A percentile compares a stretch with the other conserved stretches of the same genome.
These are phyloP conservation scores for Protophormia terraenovae DNA, from an alignment of 2,888 invertebrate genomes.

Conservation along the genomic window DNA sequence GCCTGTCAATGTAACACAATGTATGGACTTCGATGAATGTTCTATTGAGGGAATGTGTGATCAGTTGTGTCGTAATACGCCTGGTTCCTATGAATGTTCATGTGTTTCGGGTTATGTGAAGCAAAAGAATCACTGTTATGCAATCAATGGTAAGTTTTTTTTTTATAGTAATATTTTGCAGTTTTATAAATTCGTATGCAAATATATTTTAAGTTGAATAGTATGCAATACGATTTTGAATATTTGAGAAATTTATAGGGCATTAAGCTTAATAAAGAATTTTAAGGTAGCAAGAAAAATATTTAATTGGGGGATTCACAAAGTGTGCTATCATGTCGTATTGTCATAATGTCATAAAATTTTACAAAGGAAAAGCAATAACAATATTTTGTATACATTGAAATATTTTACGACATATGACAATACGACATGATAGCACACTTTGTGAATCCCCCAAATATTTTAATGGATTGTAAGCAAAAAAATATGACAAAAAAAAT, in stretches of 20 bases:
- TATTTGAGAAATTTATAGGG: neutral
- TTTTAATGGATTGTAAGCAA: too few species aligned
- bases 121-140: slow-evolving; percentile 84
- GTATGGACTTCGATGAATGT: slow-evolving; percentile 91
- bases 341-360: too few species aligned
- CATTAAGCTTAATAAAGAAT: neutral
- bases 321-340: too few species aligned
- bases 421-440: too few species aligned
- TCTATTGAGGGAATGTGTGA: slow-evolving; percentile 86
- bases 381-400: too few species aligned
- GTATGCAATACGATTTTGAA: neutral
- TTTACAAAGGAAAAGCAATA: too few species aligned
- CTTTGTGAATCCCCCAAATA: too few species aligned
- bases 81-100: slow-evolving; percentile 86
- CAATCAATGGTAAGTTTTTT: slow-evolving; percentile 85
- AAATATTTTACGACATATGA: too few species aligned
- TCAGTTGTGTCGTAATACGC: slow-evolving; percentile 87
- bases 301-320: too few species aligned
- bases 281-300: too few species aligned
- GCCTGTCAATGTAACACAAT: slow-evolving; percentile 83
- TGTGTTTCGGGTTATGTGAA: slow-evolving; percentile 88
- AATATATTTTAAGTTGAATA: neutral
- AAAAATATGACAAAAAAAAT: too few species aligned
- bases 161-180: too few species aligned
- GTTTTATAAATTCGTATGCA: neutral